Evolutionary conservation across 2,113 vertebrate species (phyloP).

Genomic region (Acanthochromis polyacanthus): DNA sequence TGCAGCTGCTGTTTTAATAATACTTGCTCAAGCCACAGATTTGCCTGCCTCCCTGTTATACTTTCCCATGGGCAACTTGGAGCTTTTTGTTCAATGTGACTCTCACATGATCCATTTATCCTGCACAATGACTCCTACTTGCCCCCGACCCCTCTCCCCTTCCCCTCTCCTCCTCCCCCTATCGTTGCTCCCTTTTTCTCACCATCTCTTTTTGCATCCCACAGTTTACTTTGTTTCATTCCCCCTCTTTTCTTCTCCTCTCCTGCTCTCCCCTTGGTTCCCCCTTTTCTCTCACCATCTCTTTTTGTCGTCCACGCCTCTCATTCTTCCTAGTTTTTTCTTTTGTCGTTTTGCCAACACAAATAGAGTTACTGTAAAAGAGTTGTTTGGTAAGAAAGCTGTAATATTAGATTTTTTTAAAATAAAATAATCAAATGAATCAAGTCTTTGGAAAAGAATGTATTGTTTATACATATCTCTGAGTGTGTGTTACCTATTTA

Average conservation of each 20-base stretch:
- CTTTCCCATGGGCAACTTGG: conserved; percentile 49
- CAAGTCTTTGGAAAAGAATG: too few species aligned
- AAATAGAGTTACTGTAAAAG: too few species aligned
- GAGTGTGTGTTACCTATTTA: too few species aligned
- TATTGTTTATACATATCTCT: too few species aligned
- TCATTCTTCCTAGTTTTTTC: not conserved
- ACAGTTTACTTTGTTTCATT: not conserved
- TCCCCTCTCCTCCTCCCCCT: not conserved
- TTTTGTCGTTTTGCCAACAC: too few species aligned
- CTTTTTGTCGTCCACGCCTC: not conserved
- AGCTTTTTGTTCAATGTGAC: conserved; percentile 73
- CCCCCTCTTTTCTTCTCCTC: not conserved
- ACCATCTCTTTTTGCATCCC: not conserved
- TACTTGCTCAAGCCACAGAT: conserved; percentile 10
- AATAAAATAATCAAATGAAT: too few species aligned
- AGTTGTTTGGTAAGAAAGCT: too few species aligned
- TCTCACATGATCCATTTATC: conserved; percentile 80
- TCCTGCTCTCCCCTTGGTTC: too few species aligned
- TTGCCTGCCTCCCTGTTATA: conserved; percentile 19
- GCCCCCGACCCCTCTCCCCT: conserved; percentile 1
- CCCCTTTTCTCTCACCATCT: conserved; percentile 7
- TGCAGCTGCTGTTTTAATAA: not conserved
- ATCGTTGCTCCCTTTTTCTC: not conserved
- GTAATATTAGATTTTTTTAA: too few species aligned
- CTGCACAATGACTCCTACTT: conserved; percentile 54